Conservation (phyloP, 1,140 invertebrate genomes). For the Odontomachus brunneus region DNA sequence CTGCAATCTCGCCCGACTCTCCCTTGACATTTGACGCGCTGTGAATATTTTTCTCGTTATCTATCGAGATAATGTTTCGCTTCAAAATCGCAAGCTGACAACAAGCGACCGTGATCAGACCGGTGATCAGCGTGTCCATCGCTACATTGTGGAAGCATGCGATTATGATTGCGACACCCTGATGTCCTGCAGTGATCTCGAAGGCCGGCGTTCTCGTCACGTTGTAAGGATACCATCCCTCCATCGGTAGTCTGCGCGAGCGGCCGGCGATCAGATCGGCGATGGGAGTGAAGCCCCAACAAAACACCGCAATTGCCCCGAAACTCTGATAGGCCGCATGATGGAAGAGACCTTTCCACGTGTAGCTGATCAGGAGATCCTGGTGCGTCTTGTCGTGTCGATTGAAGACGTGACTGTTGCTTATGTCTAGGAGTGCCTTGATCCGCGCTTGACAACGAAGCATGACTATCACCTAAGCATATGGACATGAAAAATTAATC, state of each 20-base stretch:
- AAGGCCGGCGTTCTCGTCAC: slow-evolving; percentile 83
- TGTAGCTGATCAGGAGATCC: slow-evolving; percentile 61
- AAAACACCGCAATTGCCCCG: slow-evolving; percentile 61
- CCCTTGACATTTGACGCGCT: not conserved
- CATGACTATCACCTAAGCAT: slow-evolving; percentile 65
- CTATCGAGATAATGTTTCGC: slow-evolving; percentile 63
- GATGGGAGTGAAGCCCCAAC: slow-evolving; percentile 71
- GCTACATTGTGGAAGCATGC: slow-evolving; percentile 84
- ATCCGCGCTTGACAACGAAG: slow-evolving; percentile 66
- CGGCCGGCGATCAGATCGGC: slow-evolving; percentile 51
- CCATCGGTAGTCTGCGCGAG: slow-evolving; percentile 66
- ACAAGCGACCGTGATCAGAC: slow-evolving; percentile 83
- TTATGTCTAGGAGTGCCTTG: slow-evolving; percentile 65
- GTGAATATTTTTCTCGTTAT: not conserved
- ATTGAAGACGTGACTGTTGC: slow-evolving; percentile 63
- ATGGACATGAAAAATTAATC: not conserved
- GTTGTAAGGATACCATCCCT: slow-evolving; percentile 85
- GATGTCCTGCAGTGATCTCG: slow-evolving; percentile 84
- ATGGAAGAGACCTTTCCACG: slow-evolving; percentile 76
- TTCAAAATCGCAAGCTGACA: slow-evolving; percentile 79
- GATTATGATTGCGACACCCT: slow-evolving; percentile 80
- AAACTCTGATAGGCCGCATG: slow-evolving; percentile 74
- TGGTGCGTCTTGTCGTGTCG: slow-evolving; percentile 67
- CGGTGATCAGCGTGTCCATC: slow-evolving; percentile 83
- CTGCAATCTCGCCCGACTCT: too few relatives aligned